Evolutionary conservation across 2,888 invertebrate genomes (phyloP).

Genomic region (Sinodicranocentrus sp.): DNA sequence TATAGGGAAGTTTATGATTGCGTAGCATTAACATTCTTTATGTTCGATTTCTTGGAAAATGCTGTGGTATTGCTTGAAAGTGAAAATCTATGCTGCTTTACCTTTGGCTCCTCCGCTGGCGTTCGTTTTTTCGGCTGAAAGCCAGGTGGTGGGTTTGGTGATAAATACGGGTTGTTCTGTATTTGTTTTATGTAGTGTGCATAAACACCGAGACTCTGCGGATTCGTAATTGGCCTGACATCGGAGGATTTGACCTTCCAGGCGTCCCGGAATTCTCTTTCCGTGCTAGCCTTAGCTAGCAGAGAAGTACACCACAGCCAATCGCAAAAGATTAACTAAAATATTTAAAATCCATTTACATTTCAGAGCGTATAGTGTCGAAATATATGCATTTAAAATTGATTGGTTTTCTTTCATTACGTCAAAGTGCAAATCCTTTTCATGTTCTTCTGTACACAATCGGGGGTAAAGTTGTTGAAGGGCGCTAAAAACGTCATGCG

Average conservation of each 20-base stretch:
- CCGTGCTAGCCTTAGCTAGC: slow-evolving; percentile 60
- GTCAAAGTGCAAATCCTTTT: slow-evolving; percentile 66
- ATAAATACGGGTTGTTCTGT: slow-evolving; percentile 39
- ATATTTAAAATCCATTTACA: neutral
- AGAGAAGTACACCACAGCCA: slow-evolving; percentile 71
- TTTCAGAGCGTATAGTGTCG: neutral
- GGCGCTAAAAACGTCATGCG: slow-evolving; percentile 61
- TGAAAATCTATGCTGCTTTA: no score
- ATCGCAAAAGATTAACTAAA: slow-evolving; percentile 73
- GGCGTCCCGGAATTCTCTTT: slow-evolving; percentile 48
- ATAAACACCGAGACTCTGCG: slow-evolving; percentile 47
- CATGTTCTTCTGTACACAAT: slow-evolving; percentile 44
- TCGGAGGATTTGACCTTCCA: slow-evolving; percentile 15
- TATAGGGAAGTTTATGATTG: no score
- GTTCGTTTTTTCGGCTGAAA: neutral
- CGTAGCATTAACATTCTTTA: no score
- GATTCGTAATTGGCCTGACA: slow-evolving; percentile 21
- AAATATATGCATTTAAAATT: no score
- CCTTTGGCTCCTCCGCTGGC: no score
- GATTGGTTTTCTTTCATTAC: no score
- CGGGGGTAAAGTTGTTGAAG: slow-evolving; percentile 65
- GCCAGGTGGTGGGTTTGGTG: slow-evolving; percentile 22
- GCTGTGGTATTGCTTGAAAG: no score
- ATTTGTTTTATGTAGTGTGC: slow-evolving; percentile 49
- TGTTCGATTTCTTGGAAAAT: no score